Evolutionary conservation across 1,140 invertebrate species (phyloP), one percentile per base, ranked within the genome.

Genomic region (Mactra quadrangularis): DNA sequence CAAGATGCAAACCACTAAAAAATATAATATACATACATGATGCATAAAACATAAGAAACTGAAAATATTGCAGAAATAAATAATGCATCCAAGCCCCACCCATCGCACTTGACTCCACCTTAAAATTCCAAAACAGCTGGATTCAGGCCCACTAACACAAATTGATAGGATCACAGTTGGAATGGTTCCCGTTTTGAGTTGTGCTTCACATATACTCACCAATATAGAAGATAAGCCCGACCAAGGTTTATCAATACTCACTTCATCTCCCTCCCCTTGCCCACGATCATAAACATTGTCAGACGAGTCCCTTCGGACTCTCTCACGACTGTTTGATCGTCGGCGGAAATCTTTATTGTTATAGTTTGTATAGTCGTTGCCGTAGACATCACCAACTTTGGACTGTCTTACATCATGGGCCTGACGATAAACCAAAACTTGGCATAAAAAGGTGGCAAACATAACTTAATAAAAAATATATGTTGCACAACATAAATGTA

Each of bases 341-440:
- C 91, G 93, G 81, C 94, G 92, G 50, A 60, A 79, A 71, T 84
- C 75, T 94, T 88, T 88, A 60, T 82, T 76, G 76, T 87, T 84
- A 74, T 89, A 85, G 79, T 89, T 89, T 81, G 78, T 81, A 86
- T 88, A 89, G 57, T 92, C 89, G 83, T 76, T 86, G 52, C 91
- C 88, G 83, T 96, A 91, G 84, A 96, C 94, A 90, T 96, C 95
- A 62, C 95, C 95, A 77, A 97, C 96, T 92, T 97, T 97, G 35
- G 97, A 95, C 94, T 97, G 97, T 93, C 97, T 97, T 87, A 97
- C 95, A 94, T 98, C 97, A 93, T 97, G 94, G 77, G 96, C 96
- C 96, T 97, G 90, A 85, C 79, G 84, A 79, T 87, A 89, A 89
- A 90, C 88, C 88, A 89, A 89, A 90, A 86, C 70, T n/a, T 74